Evolutionary conservation across 1,140 invertebrate species (phyloP), one percentile per base, ranked within the genome.

Genomic region (Venturia canescens): DNA sequence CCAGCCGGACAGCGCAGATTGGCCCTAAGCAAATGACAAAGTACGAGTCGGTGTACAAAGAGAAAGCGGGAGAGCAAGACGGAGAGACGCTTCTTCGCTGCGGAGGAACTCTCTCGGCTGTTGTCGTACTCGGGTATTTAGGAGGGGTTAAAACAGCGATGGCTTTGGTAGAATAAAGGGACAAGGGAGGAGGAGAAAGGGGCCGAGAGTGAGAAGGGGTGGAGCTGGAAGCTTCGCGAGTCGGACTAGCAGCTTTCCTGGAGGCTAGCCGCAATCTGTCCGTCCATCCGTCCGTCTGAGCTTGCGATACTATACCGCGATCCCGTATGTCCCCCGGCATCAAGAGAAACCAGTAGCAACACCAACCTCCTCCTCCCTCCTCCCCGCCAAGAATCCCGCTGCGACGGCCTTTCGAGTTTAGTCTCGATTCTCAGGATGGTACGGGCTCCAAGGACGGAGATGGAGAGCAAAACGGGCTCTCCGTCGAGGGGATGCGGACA

Each of bases 1-100:
- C 84, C 83, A 79, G 21, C 83, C 77, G 86, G 86, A 87, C 84
- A 86, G 84, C 86, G 87, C 72, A 86, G 86, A 89, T 90, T 87
- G 86, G 86, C 86, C 86, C 86, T 88, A 88, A 90, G 86, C 85
- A 90, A 90, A 90, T 90, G 90, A 90, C 89, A 90, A 91, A 90
- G 88, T 86, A 85, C 82, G 82, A 83, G 86, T 79, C 0, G 23
- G 15, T 23, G 27, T 82, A 63, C 63, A 80, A 38, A 34, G 60
- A 31, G 44, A 76, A 78, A 74, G 26, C 31, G 23, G 26, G 53
- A 71, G 72, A 11, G 11, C 66, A 57, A 78, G 80, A 38, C 6
- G 21, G 75, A 78, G 31, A 70, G 23, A 53, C 27, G 50, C 72
- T 76, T 15, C 2, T 7, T 53, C 31, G 23, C 21, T 23, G n/a